These are phyloP conservation scores for Epistrophella euchroma DNA, from an alignment of 2,888 invertebrate species.

Conservation along the genomic window DNA sequence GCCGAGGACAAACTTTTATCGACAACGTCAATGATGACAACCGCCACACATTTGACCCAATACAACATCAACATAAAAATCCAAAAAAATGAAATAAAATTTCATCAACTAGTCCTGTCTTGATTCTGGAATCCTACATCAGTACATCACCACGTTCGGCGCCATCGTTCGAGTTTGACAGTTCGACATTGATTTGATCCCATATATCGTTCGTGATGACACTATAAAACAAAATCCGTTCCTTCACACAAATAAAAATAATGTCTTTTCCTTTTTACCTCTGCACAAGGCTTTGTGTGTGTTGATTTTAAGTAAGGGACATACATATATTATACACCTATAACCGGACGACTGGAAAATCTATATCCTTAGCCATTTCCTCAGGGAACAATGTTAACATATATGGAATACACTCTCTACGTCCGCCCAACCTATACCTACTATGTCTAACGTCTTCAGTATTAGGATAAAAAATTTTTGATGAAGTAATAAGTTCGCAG, in stretches of 20 bases:
- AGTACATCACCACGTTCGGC: conserved; percentile 9
- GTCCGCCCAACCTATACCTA: background rate
- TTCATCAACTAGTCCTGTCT: conserved; percentile 23
- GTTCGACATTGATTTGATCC: conserved; percentile 43
- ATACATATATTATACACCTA: background rate
- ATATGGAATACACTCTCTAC: background rate
- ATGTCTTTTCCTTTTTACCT: conserved; percentile 14
- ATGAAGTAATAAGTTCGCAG: conserved; percentile 25
- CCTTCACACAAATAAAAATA: conserved; percentile 30
- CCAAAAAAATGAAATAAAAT: conserved; percentile 6
- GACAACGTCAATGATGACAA: conserved; percentile 8
- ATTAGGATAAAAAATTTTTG: conserved; percentile 13
- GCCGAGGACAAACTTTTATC: conserved; percentile 17
- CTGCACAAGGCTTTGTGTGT: background rate
- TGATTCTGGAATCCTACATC: conserved; percentile 23
- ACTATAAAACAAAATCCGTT: conserved; percentile 44
- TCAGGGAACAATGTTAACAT: conserved; percentile 13
- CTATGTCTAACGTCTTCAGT: background rate
- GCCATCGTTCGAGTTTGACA: background rate
- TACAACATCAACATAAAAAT: background rate
- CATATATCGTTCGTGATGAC: conserved; percentile 40
- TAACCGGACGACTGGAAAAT: background rate
- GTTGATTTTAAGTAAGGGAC: conserved; percentile 6
- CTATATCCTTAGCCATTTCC: conserved; percentile 1
- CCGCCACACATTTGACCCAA: conserved; percentile 26